Base-by-base conservation (phyloP, 2,113 vertebrate genomes). In the Hiodon tergisus region DNA sequence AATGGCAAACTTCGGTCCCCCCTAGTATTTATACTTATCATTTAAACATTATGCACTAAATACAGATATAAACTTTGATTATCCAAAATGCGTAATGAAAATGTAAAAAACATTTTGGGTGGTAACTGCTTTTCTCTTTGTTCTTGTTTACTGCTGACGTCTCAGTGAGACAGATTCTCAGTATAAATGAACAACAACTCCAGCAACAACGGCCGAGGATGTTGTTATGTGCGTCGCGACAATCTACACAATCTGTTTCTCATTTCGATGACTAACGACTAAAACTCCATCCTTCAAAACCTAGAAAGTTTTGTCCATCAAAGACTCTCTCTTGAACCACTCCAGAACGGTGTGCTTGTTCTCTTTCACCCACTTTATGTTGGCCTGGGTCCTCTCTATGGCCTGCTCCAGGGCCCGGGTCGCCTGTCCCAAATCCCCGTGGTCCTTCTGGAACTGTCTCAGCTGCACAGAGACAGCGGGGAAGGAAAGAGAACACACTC, bases 291-390 rank as follows among this genome's bases (percentile, higher is more conserved):
- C 58, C 6, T 3, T 70, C 51, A 17, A 63, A 66, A 61, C 13
- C 55, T 11, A 11, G 52, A 47, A 52, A 50, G 9, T 11, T 67
- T 14, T 14, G 13, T 11, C 46, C 7, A 3, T 13, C 17, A n/a
- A 4, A 10, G 68, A 8, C 77, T 87, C 78, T 0, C 5, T 53
- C 17, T 5, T 0, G 62, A 99, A 96, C 97, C 97, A 98, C 0
- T 14, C 0, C 6, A 87, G 63, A 16, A 98, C 83, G 0, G 0
- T 0, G 0, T 62, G 65, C 82, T 76, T 83, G 89, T 98, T 94
- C 57, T 92, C 82, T 0, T 74, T 71, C 81, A 98, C 93, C 97
- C 96, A 99, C 72, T 83, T 50, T 77, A 96, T 96, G 87, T 99
- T 99, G 58, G 91, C 81, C 0, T 77, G 80, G 0, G 94, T 96